Evolutionary conservation across 2,888 invertebrate genomes (phyloP), one percentile per base, ranked within the genome.

Genomic region (Morpho deidamia): DNA sequence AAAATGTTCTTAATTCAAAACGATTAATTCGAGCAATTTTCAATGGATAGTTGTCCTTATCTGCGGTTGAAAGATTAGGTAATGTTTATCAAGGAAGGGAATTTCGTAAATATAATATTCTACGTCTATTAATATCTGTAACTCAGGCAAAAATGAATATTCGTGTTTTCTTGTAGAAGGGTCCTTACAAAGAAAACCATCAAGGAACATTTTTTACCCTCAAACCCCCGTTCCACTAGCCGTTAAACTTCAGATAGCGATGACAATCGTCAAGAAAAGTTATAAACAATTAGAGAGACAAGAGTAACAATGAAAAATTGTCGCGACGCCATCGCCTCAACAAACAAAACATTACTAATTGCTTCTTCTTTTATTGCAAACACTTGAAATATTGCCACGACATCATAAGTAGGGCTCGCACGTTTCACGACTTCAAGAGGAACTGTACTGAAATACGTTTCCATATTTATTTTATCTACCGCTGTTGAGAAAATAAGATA

Each of bases 311-410:
- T 70, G 69, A 69, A 67, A 70, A 67, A 69, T 67, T 58, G 57
- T 60, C 58, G 60, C 60, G 52, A 56, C 63, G 47, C 41, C 56
- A 54, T 59, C 58, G 59, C 63, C 42, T 49, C 49, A 42, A 42
- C 34, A 67, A 69, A 70, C 67, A 69, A 69, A 71, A 68, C 68
- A 64, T 61, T 60, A 61, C 67, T 71, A 69, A 70, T 70, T 70
- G 67, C 69, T 62, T 61, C 62, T 66, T 68, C 69, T 68, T 70
- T 70, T 68, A 65, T 68, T 64, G 64, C 63, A 55, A 62, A 58
- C 58, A 55, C 61, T 56, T 63, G 60, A 66, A 65, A 68, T 63
- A 66, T 63, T 64, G 64, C 61, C 56, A 49, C 53, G 55, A 50
- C 58, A 53, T 53, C 51, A 56, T 55, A 44, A 44, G n/a, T 51